Conservation (phyloP, 2,888 invertebrate species). For the Pandemis heparana region DNA sequence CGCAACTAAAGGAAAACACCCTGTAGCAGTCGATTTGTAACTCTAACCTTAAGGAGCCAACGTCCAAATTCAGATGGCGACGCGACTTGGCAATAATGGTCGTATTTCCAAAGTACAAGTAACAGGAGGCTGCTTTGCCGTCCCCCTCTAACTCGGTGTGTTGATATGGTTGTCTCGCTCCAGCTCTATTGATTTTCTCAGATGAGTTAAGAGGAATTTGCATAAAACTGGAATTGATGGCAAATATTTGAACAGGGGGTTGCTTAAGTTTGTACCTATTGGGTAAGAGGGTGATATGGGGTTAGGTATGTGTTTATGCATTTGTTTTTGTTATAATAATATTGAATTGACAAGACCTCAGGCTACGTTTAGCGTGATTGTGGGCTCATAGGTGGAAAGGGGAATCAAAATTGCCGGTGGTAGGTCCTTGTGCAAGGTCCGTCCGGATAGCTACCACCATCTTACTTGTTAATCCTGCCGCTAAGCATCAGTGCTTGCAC, state of each 20-base stretch:
- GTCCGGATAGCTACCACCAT: too few relatives aligned
- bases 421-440: too few relatives aligned
- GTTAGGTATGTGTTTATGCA: background rate
- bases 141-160: conserved; percentile 47
- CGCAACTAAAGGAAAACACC: background rate
- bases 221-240: conserved; percentile 56
- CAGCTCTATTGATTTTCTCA: conserved; percentile 73
- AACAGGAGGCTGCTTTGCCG: conserved; percentile 52
- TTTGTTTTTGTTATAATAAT: background rate
- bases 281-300: background rate
- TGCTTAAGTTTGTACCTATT: conserved; percentile 8
- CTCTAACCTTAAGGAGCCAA: background rate
- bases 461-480: too few relatives aligned
- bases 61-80: conserved; percentile 21
- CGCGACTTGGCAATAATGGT: conserved; percentile 42
- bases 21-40: background rate
- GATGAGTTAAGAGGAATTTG: conserved; percentile 64
- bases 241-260: conserved; percentile 35
- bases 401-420: too few relatives aligned
- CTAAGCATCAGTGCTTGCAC: too few relatives aligned
- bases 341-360: too few relatives aligned
- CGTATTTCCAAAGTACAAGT: conserved; percentile 59
- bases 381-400: too few relatives aligned
- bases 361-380: too few relatives aligned
- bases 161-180: conserved; percentile 50